Base-by-base conservation (phyloP, 2,888 invertebrate genomes). In the Melanophora roralis region DNA sequence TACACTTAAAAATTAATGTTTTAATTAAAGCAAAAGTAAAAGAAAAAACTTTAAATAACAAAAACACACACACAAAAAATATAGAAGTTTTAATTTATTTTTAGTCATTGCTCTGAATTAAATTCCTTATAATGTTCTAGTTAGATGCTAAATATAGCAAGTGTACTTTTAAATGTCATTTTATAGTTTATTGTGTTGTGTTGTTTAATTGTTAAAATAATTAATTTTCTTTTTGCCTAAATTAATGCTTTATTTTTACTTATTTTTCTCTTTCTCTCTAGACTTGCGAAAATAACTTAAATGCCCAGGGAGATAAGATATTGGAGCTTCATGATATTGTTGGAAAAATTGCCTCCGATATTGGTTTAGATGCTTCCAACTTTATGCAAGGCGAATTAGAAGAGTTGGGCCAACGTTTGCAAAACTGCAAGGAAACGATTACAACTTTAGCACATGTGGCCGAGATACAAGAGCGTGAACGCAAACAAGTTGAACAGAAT, bases 361-460 rank as follows among this genome's bases (percentile, higher is more conserved):
- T 96, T 9, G 95, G 95, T 12, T 88, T 94, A 82, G 93, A 94
- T 86, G 92, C 92, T 11, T 93, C 94, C 32, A 92, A 93, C 3
- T 92, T 95, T 0, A 91, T 96, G 76, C 94, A 94, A 81, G 93
- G 94, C 27, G 96, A 96, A 88, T 93, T 96, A 11, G 95, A 95
- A 84, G 94, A 94, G 0, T 89, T 96, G 64, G 95, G 95, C 47
- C 92, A 93, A 75, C 92, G 94, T 34, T 91, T 96, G 81, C 94
- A 95, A 87, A 93, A 95, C 86, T 95, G 95, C 34, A 92, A 94
- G 21, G 93, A 95, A 78, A 93, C 95, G 0, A 93, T 96, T 7
- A 94, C 94, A 57, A 92, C 92, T 2, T 89, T 96, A 83, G 95
- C 95, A 0, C 94, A 95, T 88, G 93, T 95, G 45, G 95, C 95